Evolutionary conservation across 2,113 vertebrate genomes (phyloP).

Genomic region (Prunella himalayana): DNA sequence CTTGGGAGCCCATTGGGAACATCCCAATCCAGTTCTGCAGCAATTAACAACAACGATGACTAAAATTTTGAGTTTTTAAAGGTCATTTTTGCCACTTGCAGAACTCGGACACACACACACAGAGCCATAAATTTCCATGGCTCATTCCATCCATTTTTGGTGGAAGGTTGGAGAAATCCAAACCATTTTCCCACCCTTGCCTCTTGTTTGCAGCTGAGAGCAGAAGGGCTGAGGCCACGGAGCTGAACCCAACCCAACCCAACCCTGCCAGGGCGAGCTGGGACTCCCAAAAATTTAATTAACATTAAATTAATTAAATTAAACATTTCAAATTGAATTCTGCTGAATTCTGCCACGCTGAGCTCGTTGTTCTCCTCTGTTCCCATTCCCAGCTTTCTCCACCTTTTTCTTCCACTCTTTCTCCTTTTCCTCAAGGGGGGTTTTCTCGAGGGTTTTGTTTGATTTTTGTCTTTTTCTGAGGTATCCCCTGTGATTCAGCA

Average conservation of each 20-base stretch:
- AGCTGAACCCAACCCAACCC: not conserved
- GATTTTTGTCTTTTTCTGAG: not conserved
- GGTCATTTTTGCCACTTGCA: not conserved
- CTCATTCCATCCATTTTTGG: not conserved
- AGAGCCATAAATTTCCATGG: not conserved
- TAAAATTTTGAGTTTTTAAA: not conserved
- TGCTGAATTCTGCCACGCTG: not conserved
- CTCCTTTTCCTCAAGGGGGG: not conserved
- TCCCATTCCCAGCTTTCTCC: not conserved
- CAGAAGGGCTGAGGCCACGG: not conserved
- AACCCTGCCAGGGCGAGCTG: accelerated
- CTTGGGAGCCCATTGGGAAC: not conserved
- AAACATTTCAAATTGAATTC: not conserved
- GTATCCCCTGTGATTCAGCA: not conserved
- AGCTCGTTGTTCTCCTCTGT: not conserved
- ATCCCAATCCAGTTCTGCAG: not conserved
- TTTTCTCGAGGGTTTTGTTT: not conserved
- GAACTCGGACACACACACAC: not conserved
- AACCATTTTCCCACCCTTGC: not conserved
- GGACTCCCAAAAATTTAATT: not conserved
- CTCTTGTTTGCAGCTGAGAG: not conserved
- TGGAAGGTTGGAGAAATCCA: not conserved
- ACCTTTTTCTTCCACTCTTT: not conserved
- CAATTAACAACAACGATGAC: accelerated
- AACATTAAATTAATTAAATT: too few species aligned